Base-by-base conservation (phyloP, 2,888 invertebrate species). In the Bunonema sp. region DNA sequence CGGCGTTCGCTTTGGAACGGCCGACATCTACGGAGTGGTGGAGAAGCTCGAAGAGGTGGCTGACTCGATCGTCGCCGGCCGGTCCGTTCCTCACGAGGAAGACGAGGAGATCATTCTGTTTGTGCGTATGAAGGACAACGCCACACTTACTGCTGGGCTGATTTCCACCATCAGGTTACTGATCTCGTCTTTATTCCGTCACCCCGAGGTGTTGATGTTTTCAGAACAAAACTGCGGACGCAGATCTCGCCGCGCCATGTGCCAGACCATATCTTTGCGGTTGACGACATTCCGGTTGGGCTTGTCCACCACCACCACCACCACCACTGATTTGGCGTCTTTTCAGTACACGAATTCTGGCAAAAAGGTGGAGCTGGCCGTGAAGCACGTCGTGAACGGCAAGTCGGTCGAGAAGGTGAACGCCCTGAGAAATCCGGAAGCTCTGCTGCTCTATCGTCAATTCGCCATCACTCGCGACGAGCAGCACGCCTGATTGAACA, bases 281-380 rank as follows among this genome's bases (percentile, higher is more conserved):
- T 70, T 21, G 49, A 55, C 7, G 76, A 75, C 49, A 75, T 76
- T 55, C 76, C 76, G 35, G 71, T 56, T 31, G 36, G 44, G 15
- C 26, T n/a, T 28, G 4, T 18, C 32, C 16, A 10, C 32, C 15
- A 15, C 32, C 15, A 32, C 16, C 15, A 15, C 32, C 7, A 7
- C 7, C 32, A 15, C 32, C 34, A 12, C 20, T 10, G 24, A 29
- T 26, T 18, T 23, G 26, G 33, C 33, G 15, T 41, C 37, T 35
- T 66, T 69, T 35, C 67, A 75, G 74, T 76, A 77, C 61, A 77
- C 77, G 18, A 71, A 74, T 42, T 75, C 71, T 57, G 76, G 76
- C 2, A 77, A 77, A 65, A 77, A 77, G 54, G 76, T 77, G 22
- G 77, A 77, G 60, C 70, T 77, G 5, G 76, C 76, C 2, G 74